These are phyloP conservation scores for Trichonephila clavipes DNA, from an alignment of 1,140 invertebrate species.

Conservation along the genomic window DNA sequence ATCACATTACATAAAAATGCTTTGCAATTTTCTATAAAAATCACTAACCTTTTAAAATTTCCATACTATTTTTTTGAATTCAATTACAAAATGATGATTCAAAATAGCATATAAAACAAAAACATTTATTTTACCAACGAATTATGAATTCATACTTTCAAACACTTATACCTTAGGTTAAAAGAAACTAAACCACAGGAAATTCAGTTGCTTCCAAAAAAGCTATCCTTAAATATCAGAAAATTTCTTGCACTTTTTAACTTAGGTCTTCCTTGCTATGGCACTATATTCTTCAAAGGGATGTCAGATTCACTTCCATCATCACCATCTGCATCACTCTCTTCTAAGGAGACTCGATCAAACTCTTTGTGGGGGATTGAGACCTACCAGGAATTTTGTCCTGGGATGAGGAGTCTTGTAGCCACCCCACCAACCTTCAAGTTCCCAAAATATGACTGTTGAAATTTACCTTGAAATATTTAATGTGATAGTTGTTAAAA, in stretches of 20 bases:
- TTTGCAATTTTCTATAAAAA: neutral
- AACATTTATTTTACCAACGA: neutral
- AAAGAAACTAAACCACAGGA: neutral
- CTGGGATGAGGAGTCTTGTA: constrained; percentile 75
- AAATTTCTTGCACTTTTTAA: neutral
- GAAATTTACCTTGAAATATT: constrained; percentile 75
- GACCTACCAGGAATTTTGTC: constrained; percentile 78
- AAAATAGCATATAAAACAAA: neutral
- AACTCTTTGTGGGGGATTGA: constrained; percentile 78
- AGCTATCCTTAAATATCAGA: neutral
- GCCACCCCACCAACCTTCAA: constrained; percentile 78
- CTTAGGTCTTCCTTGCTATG: constrained; percentile 77
- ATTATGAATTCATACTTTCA: neutral
- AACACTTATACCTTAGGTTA: neutral
- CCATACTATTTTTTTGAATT: neutral
- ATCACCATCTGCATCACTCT: constrained; percentile 78
- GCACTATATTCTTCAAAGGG: constrained; percentile 79
- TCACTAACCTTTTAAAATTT: neutral
- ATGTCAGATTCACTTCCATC: constrained; percentile 78
- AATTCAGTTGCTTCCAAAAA: neutral
- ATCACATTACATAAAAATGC: neutral
- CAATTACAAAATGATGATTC: neutral
- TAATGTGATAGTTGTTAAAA: no score
- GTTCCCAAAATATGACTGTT: constrained; percentile 72
- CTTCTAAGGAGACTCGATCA: constrained; percentile 78